A percentile compares a stretch with the other conserved stretches of the same genome.
These are phyloP conservation scores for Oenanthe oenanthe DNA, from an alignment of 2,113 vertebrate species.

Conservation along the genomic window DNA sequence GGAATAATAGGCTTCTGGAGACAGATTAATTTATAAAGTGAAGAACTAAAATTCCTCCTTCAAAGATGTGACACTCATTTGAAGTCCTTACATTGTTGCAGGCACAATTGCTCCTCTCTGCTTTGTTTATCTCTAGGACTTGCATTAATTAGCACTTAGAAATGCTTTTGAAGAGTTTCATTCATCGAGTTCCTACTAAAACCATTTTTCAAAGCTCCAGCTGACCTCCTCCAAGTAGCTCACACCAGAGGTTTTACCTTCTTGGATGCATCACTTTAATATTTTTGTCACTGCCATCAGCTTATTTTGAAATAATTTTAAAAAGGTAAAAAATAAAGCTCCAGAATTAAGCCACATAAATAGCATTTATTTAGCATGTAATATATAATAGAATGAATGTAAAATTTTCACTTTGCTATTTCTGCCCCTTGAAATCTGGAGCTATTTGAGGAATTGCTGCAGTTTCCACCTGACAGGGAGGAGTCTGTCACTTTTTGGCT, in stretches of 20 bases:
- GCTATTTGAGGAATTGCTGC: background rate
- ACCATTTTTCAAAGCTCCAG: background rate
- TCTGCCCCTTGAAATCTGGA: background rate
- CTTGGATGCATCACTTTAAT: background rate
- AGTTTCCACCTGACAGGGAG: background rate
- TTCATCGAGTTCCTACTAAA: background rate
- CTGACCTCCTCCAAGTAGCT: background rate
- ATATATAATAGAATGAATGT: background rate
- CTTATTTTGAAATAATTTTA: background rate
- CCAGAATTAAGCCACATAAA: background rate
- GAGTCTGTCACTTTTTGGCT: background rate
- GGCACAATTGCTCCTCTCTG: background rate
- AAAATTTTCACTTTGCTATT: background rate
- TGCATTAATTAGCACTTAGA: slow-evolving; percentile 30
- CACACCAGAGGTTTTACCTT: background rate
- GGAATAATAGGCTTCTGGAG: slow-evolving; percentile 52
- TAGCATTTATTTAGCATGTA: background rate
- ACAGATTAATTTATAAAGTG: slow-evolving; percentile 42
- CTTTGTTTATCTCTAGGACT: slow-evolving; percentile 35
- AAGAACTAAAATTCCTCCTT: slow-evolving; percentile 35
- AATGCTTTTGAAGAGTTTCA: slow-evolving; percentile 22
- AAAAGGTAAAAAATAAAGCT: background rate
- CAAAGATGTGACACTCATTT: slow-evolving; percentile 22
- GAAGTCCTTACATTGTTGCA: slow-evolving; percentile 3
- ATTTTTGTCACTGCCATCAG: background rate